A percentile compares a stretch with the other conserved stretches of the same genome.
These are phyloP conservation scores for Sylvia atricapilla DNA, from an alignment of 2,113 vertebrate species.

Conservation along the genomic window DNA sequence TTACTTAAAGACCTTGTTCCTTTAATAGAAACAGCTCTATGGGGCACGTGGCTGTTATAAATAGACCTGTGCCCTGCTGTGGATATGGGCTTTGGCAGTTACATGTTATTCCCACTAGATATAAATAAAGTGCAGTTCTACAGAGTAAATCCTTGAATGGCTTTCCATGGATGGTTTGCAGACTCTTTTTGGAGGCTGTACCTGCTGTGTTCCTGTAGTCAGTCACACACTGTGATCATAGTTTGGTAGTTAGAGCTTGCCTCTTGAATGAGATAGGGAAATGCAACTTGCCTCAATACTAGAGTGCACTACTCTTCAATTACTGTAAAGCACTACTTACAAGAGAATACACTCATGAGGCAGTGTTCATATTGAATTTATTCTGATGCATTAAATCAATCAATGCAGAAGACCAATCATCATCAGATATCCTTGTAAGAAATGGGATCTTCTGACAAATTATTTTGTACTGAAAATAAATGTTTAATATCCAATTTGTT, in stretches of 20 bases:
- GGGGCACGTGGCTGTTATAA: background rate
- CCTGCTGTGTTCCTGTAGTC: background rate
- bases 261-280: background rate
- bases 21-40: background rate
- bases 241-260: background rate
- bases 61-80: background rate
- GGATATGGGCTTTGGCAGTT: background rate
- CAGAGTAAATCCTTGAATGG: background rate
- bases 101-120: rapidly evolving
- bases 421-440: conserved; percentile 8
- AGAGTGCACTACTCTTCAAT: background rate
- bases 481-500: background rate
- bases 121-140: background rate
- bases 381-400: background rate
- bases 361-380: background rate
- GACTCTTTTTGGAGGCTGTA: background rate
- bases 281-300: background rate
- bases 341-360: background rate
- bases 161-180: background rate
- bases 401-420: conserved; percentile 1
- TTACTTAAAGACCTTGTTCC: background rate
- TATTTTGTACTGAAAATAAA: background rate
- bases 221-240: background rate
- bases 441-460: background rate
- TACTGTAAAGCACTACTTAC: background rate